A percentile compares a stretch with the other conserved stretches of the same genome.
Evolutionary conservation across 2,888 invertebrate species (phyloP).

Genomic region (Gibbula magus): DNA sequence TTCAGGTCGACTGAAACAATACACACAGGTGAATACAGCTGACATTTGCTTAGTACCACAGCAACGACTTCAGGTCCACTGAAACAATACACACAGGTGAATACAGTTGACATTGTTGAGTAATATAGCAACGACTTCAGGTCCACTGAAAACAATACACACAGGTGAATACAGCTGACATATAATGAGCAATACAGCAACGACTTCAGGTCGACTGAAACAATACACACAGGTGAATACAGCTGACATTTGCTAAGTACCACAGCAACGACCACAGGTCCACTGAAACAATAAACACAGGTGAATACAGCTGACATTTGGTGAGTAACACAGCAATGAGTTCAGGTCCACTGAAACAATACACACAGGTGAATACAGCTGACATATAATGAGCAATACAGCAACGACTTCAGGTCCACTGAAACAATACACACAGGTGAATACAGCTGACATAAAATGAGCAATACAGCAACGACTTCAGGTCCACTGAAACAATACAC

Average conservation of each 20-base stretch:
- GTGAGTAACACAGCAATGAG: too few species aligned
- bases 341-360: neutral
- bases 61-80: neutral
- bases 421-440: neutral
- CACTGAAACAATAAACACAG: neutral
- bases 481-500: neutral
- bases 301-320: too few species aligned
- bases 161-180: too few species aligned
- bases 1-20: neutral
- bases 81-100: neutral
- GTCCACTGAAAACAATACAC: constrained; percentile 57
- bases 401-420: neutral
- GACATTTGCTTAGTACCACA: neutral
- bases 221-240: too few species aligned
- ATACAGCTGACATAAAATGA: too few species aligned
- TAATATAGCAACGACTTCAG: constrained; percentile 45
- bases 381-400: neutral
- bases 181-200: neutral
- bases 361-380: too few species aligned
- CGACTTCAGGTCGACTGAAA: neutral
- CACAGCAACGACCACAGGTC: neutral
- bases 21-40: too few species aligned
- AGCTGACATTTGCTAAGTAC: neutral
- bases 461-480: too few species aligned
- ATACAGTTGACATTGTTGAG: too few species aligned